These are phyloP conservation scores for Drosophila fungiperda DNA, from an alignment of 2,888 invertebrate species.

Conservation along the genomic window DNA sequence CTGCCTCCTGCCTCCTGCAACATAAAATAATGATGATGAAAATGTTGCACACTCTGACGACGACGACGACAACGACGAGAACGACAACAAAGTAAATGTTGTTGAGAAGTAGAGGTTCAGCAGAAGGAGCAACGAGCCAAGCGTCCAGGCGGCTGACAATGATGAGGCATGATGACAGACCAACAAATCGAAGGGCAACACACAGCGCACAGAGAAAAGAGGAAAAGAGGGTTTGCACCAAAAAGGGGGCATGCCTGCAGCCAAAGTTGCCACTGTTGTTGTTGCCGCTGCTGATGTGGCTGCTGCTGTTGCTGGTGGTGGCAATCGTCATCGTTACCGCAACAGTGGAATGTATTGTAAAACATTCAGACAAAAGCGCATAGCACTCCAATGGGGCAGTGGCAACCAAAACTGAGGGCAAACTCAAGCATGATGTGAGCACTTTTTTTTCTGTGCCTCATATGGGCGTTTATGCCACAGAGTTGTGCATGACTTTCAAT, in stretches of 20 bases:
- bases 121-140: conserved; percentile 17
- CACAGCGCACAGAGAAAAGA: conserved; percentile 15
- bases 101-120: conserved; percentile 19
- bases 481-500: conserved; percentile 26
- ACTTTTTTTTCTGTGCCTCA: conserved; percentile 22
- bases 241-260: conserved; percentile 59
- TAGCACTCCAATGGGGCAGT: conserved; percentile 15
- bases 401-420: conserved; percentile 35
- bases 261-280: conserved; percentile 71
- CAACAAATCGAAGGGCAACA: conserved; percentile 76
- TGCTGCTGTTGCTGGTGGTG: conserved; percentile 43
- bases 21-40: conserved; percentile 82
- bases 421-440: conserved; percentile 57
- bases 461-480: conserved; percentile 37
- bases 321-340: conserved; percentile 81
- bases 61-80: conserved; percentile 32
- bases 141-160: conserved; percentile 72
- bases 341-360: conserved; percentile 77
- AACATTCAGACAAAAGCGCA: conserved; percentile 77
- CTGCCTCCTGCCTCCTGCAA: conserved; percentile 48
- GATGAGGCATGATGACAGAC: conserved; percentile 83
- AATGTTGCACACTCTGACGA: conserved; percentile 77
- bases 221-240: neutral
- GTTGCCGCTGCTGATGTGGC: conserved; percentile 3
- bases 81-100: conserved; percentile 34